Evolutionary conservation across 2,888 invertebrate species (phyloP), one percentile per base, ranked within the genome.

Genomic region (Dynastes hyllus): DNA sequence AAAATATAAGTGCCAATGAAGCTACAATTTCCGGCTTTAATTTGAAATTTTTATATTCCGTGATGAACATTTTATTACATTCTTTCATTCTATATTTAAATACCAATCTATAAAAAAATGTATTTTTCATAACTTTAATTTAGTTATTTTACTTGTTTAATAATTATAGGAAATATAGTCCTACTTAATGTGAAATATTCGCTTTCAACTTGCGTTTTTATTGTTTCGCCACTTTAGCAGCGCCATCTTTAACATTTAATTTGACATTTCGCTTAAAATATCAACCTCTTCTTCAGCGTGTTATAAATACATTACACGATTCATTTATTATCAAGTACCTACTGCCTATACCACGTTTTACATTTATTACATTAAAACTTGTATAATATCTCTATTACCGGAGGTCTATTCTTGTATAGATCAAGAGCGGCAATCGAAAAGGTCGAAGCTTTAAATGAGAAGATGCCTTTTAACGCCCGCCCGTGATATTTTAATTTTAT

Each of bases 231-330:
- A 55, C 55, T 16, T n/a, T 55, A 55, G n/a, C n/a, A 55, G 2
- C 55, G 22, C 55, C 22, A 61, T 76, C 70, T 65, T 77, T 79
- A 79, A 76, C 79, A 79, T 79, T 79, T 79, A 79, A 79, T 79
- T 79, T 79, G 79, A 79, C 79, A 79, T 79, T 79, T 79, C 76
- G 65, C 67, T 67, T 76, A 77, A 79, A 79, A 79, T 79, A 79
- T 76, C 79, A 79, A 58, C 76, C 79, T 69, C 61, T 79, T 77
- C 79, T 77, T 79, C 76, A 16, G 9, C 29, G 22, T 66, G 77
- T 77, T 77, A 77, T 77, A 79, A 79, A 77, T 79, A 79, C 77
- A 77, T 73, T 71, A 55, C 79, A 79, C 79, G 79, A 77, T 79
- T 77, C 79, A 77, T 79, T 79, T 79, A 79, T 73, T 77, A 77